Conservation (phyloP, 2,888 invertebrate species). For the Aleiodes alternator region DNA sequence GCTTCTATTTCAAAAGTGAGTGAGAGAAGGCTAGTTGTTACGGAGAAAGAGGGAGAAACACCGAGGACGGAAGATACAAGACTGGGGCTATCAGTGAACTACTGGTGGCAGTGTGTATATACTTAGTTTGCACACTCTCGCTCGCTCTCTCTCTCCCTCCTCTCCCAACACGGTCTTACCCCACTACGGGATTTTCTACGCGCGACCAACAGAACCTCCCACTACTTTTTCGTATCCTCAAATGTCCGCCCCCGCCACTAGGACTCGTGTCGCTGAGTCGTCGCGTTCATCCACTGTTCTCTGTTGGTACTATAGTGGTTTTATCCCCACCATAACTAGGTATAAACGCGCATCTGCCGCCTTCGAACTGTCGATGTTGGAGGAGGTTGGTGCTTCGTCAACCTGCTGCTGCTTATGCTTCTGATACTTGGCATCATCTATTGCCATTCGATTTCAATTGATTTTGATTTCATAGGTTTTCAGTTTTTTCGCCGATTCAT, state of each 20-base stretch:
- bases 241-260: slow-evolving; percentile 47
- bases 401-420: slow-evolving; percentile 24
- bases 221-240: slow-evolving; percentile 45
- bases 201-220: slow-evolving; percentile 48
- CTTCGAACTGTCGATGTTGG: slow-evolving; percentile 63
- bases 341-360: slow-evolving; percentile 45
- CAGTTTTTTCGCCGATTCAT: too few relatives aligned
- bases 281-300: slow-evolving; percentile 52
- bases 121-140: slow-evolving; percentile 50
- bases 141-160: slow-evolving; percentile 42
- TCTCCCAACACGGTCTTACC: slow-evolving; percentile 43
- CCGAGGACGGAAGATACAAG: neutral
- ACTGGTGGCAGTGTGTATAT: slow-evolving; percentile 30
- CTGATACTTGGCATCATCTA: slow-evolving; percentile 27
- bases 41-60: slow-evolving; percentile 34
- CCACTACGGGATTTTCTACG: slow-evolving; percentile 39
- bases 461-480: too few relatives aligned
- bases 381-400: slow-evolving; percentile 18
- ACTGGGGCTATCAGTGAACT: neutral
- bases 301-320: slow-evolving; percentile 6
- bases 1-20: neutral
- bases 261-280: slow-evolving; percentile 52
- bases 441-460: slow-evolving; percentile 30
- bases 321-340: slow-evolving; percentile 48
- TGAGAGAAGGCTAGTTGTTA: slow-evolving; percentile 20